A percentile compares a stretch with the other conserved stretches of the same genome.
phyloP scores from a whole-genome alignment of 2,113 vertebrate species.

The Laticauda colubrina region DNA sequence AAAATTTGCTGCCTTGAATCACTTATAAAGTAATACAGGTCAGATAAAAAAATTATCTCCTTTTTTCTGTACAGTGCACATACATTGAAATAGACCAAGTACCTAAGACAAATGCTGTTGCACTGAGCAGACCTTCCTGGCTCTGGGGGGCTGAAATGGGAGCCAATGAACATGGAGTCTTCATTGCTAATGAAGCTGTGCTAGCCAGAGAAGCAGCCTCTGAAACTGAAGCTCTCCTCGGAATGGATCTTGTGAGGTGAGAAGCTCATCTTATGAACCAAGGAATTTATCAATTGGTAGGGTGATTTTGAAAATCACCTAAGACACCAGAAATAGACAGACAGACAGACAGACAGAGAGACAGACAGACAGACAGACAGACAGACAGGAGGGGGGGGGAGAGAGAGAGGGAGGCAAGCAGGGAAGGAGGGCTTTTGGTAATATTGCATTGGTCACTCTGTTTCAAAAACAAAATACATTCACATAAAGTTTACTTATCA shows the following conservation, averaged over 20 bases:
- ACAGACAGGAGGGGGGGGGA: too few relatives aligned
- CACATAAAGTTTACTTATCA: background rate
- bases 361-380: too few relatives aligned
- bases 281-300: background rate
- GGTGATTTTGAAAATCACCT: background rate
- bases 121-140: slow-evolving; percentile 79
- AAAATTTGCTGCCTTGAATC: background rate
- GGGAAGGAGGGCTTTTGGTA: background rate
- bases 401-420: too few relatives aligned
- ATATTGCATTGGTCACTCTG: background rate
- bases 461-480: background rate
- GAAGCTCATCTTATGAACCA: background rate
- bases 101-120: slow-evolving; percentile 71
- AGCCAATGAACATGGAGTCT: slow-evolving; percentile 79
- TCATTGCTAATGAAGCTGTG: slow-evolving; percentile 74
- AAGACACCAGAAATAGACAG: background rate
- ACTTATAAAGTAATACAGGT: background rate
- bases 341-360: background rate
- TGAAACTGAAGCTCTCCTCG: slow-evolving; percentile 73
- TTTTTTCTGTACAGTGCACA: slow-evolving; percentile 68
- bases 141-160: slow-evolving; percentile 84
- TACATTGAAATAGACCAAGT: slow-evolving; percentile 77
- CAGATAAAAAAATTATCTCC: slow-evolving; percentile 10
- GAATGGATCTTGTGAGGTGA: slow-evolving; percentile 83
- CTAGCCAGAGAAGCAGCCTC: slow-evolving; percentile 70